Evolutionary conservation across 2,888 invertebrate genomes (phyloP).

Genomic region (Disparrhopalites patrizii): DNA sequence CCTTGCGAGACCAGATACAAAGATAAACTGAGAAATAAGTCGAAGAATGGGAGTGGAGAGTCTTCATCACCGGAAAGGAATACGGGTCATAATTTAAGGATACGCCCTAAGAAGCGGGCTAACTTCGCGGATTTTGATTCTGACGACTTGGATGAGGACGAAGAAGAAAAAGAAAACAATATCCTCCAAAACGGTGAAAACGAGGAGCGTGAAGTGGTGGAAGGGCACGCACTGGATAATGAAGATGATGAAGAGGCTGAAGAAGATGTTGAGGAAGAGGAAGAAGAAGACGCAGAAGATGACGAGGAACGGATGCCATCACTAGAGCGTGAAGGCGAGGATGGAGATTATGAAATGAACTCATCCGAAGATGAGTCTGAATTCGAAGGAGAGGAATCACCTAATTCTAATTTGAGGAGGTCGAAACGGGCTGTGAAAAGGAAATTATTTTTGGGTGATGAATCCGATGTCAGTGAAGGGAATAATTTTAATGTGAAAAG

Average conservation of each 20-base stretch:
- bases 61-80: conserved; percentile 10
- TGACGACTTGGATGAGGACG: conserved; percentile 12
- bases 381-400: conserved; percentile 20
- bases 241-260: conserved; percentile 42
- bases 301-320: conserved; percentile 33
- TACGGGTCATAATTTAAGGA: conserved; percentile 14
- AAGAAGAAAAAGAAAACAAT: conserved; percentile 12
- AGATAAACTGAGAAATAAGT: conserved; percentile 12
- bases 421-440: conserved; percentile 17
- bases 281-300: conserved; percentile 48
- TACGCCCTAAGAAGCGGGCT: conserved; percentile 4
- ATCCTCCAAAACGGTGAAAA: not conserved
- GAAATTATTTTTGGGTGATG: too few species aligned
- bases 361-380: conserved; percentile 36
- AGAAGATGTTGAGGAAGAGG: conserved; percentile 43
- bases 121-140: conserved; percentile 1
- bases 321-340: conserved; percentile 45
- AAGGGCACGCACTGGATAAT: conserved; percentile 46
- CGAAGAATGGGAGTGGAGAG: not conserved
- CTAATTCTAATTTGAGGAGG: conserved; percentile 25
- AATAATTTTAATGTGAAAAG: too few species aligned
- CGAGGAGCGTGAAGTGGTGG: conserved; percentile 22
- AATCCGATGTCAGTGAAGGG: too few species aligned
- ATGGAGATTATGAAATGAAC: conserved; percentile 47
- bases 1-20: not conserved